Conservation (phyloP, 2,888 invertebrate species). For the Holacanthella duospinosa region DNA sequence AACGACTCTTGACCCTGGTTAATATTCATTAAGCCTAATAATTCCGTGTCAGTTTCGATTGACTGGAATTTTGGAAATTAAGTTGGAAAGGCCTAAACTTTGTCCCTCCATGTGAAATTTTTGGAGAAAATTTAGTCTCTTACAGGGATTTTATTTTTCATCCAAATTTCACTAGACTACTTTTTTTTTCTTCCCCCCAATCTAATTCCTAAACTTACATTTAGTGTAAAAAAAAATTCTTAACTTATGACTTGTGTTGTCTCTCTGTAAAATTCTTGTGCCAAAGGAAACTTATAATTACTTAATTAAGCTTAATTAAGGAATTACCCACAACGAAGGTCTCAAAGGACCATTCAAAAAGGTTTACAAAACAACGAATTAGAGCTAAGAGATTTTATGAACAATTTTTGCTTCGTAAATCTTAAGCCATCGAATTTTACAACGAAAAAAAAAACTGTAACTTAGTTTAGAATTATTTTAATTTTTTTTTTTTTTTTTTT, state of each 20-base stretch:
- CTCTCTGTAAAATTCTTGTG: too few relatives aligned
- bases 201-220: too few relatives aligned
- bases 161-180: conserved; percentile 6
- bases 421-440: not conserved
- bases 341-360: not conserved
- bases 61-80: not conserved
- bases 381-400: not conserved
- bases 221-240: too few relatives aligned
- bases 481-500: too few relatives aligned
- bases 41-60: not conserved
- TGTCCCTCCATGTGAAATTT: conserved; percentile 30
- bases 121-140: not conserved
- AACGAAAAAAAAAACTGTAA: too few relatives aligned
- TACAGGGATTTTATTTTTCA: conserved; percentile 2
- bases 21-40: not conserved
- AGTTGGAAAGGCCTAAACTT: conserved; percentile 27
- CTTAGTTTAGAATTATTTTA: too few relatives aligned
- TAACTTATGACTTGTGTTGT: too few relatives aligned
- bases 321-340: conserved; percentile 9
- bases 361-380: conserved; percentile 19
- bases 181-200: too few relatives aligned
- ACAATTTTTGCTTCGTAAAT: not conserved
- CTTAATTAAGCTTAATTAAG: too few relatives aligned
- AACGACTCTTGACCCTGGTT: too few relatives aligned
- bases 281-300: too few relatives aligned